These are phyloP conservation scores for Laupala kohalensis DNA, from an alignment of 1,140 invertebrate species.

Conservation along the genomic window DNA sequence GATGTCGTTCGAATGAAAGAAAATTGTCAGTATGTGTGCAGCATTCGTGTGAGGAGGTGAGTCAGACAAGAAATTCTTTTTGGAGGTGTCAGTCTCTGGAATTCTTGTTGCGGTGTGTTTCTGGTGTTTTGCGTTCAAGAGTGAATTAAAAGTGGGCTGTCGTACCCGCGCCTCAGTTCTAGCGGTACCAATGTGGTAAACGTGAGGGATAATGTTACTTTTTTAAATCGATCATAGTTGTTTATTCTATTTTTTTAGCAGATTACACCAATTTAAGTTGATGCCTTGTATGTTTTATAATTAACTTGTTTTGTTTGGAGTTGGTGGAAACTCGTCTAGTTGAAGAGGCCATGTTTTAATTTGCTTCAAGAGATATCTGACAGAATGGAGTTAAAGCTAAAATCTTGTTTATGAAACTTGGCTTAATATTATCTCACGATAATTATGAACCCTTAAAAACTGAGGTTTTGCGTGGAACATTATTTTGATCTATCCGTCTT, in stretches of 20 bases:
- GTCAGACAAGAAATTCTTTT: background rate
- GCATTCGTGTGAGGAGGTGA: background rate
- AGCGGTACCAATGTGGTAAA: background rate
- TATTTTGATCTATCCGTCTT: no score
- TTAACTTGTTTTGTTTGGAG: background rate
- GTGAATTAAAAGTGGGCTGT: background rate
- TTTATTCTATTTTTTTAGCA: background rate
- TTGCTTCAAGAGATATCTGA: background rate
- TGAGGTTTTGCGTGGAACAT: no score
- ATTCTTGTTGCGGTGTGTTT: background rate
- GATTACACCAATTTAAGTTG: background rate
- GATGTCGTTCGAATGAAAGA: constrained; percentile 2
- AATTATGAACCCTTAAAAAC: no score
- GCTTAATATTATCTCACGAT: no score
- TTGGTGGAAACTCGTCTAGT: background rate
- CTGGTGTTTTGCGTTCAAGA: background rate
- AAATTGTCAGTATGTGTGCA: constrained; percentile 5
- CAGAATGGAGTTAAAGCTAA: no score
- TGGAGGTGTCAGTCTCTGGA: background rate
- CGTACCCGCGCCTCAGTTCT: background rate
- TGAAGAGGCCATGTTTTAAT: background rate
- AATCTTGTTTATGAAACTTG: no score
- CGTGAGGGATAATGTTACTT: background rate
- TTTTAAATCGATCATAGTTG: background rate
- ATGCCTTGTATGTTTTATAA: background rate